Conservation (phyloP, 2,797 vertebrate genomes). For the Argya squamiceps region DNA sequence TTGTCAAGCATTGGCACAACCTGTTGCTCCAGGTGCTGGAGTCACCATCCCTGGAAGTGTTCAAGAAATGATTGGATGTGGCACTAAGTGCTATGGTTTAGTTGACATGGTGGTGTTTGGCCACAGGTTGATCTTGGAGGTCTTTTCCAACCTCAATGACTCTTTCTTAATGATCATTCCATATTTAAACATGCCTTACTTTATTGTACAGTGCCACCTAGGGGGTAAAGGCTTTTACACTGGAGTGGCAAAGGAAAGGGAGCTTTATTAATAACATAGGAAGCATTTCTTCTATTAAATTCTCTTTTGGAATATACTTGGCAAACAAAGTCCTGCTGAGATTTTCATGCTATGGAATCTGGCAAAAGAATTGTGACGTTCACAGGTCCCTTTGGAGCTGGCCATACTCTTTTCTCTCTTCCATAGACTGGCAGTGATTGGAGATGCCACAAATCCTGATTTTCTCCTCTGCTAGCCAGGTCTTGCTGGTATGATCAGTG, state of each 20-base stretch:
- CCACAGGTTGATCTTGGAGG: background rate
- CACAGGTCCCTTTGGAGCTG: background rate
- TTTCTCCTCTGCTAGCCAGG: background rate
- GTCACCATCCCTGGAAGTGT: background rate
- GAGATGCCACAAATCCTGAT: background rate
- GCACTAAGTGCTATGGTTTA: background rate
- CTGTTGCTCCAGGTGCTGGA: background rate
- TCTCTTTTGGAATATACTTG: background rate
- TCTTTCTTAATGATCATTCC: background rate
- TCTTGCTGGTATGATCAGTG: background rate
- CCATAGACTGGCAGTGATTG: background rate
- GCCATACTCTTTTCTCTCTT: background rate
- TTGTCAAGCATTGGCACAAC: background rate
- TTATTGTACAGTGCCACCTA: conserved; percentile 59
- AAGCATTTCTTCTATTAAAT: background rate
- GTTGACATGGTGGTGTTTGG: background rate
- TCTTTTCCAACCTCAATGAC: background rate
- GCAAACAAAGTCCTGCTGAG: background rate
- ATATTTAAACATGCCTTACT: background rate
- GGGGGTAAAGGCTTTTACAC: background rate
- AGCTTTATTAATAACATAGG: background rate
- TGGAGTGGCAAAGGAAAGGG: background rate
- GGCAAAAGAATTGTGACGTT: background rate
- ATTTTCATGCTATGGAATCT: background rate
- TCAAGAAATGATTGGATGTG: background rate